phyloP scores from a whole-genome alignment of 2,888 invertebrate genomes.

The Exephanes ischioxanthus region DNA sequence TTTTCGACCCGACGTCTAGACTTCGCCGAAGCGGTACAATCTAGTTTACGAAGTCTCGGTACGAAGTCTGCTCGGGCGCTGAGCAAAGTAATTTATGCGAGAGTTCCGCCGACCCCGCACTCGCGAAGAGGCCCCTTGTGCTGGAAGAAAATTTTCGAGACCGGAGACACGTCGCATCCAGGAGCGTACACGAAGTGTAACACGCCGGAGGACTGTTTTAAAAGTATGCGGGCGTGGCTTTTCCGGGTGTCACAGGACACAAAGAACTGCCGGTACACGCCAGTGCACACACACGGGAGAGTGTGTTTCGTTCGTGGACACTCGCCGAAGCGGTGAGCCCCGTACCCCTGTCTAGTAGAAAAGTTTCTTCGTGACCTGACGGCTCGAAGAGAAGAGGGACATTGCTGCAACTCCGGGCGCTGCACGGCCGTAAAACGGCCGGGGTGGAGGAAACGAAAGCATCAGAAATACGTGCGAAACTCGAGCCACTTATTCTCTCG shows the following conservation, averaged over 20 bases:
- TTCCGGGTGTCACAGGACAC: slow-evolving; percentile 65
- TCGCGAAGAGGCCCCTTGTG: slow-evolving; percentile 28
- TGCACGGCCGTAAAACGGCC: background rate
- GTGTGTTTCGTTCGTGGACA: slow-evolving; percentile 56
- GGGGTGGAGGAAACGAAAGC: slow-evolving; percentile 27
- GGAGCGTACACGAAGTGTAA: slow-evolving; percentile 41
- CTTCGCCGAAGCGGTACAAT: slow-evolving; percentile 45
- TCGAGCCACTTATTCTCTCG: slow-evolving; percentile 55
- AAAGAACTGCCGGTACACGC: slow-evolving; percentile 61
- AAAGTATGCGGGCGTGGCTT: slow-evolving; percentile 66
- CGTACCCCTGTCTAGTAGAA: slow-evolving; percentile 49
- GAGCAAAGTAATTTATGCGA: slow-evolving; percentile 67
- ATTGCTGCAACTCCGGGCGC: slow-evolving; percentile 24
- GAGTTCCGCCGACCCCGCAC: slow-evolving; percentile 43
- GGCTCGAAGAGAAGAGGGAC: slow-evolving; percentile 41
- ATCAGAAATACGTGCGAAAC: slow-evolving; percentile 37
- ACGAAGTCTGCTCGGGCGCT: slow-evolving; percentile 48
- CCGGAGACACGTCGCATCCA: slow-evolving; percentile 49
- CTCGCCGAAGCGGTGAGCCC: slow-evolving; percentile 16
- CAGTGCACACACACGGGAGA: slow-evolving; percentile 34
- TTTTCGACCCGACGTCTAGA: slow-evolving; percentile 55
- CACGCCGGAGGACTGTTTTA: slow-evolving; percentile 48
- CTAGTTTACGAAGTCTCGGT: slow-evolving; percentile 64
- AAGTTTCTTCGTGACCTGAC: slow-evolving; percentile 64
- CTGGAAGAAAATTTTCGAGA: slow-evolving; percentile 67